Evolutionary conservation across 2,888 invertebrate species (phyloP), one percentile per base, ranked within the genome.

Genomic region (Harpalus rubripes): DNA sequence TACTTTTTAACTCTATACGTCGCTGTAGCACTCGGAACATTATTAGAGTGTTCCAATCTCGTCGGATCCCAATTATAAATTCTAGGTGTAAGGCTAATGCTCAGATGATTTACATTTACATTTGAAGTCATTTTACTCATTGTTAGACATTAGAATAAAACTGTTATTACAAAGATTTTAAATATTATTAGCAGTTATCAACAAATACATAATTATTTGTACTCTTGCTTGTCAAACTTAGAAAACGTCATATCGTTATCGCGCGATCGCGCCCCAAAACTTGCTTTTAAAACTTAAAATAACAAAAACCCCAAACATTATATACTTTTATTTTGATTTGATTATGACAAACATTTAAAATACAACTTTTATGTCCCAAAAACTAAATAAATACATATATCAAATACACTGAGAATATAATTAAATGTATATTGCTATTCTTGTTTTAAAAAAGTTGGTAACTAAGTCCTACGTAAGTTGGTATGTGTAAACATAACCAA

Each of bases 1-100:
- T 80, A 85, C 85, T 85, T 85, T 80, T 85, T 85, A 15, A 85
- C 85, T 56, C 85, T 44, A 32, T 72, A 85, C 59, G 68, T 85
- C 7, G 85, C 85, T 39, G 85, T 85, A 6, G 85, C 85, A 68
- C 79, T 72, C 6, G 85, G 84, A 16, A 84, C 32, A 78, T 63
- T 68, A 80, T 80, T 85, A 32, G 79, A 58, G 16, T 56, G 10
- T 39, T 85, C 80, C 8, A 80, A 56, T 59, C 74, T 79, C 1
- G 85, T 85, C 12, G 85, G 85, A 72, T 85, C 85, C 85, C 85
- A 85, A 22, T 84, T 63, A 59, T 41, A 32, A 8, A 74, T 59
- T 74, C 76, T 83, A n/a, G 74, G 61, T 63, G 61, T 44, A 12
- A 63, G 16, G 22, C 6, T 44, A 10, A 63, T 61, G 15, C 52